Conservation (phyloP, 2,888 invertebrate species). For the Embidobia sp. region DNA sequence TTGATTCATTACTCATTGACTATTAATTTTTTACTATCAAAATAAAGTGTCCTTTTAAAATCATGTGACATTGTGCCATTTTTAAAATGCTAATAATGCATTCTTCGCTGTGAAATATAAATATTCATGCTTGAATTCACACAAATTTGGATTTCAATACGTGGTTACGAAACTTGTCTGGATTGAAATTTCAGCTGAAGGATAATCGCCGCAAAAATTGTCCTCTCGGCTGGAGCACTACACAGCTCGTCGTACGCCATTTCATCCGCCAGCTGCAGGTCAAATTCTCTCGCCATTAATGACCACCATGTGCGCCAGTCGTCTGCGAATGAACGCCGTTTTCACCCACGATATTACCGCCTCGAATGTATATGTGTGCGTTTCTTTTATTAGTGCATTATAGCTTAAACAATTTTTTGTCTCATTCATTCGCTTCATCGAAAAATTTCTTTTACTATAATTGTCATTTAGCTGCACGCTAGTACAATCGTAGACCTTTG, state of each 20-base stretch:
- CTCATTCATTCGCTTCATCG: too few relatives aligned
- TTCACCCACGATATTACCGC: conserved; percentile 52
- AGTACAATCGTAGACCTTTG: too few relatives aligned
- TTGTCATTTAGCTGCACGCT: too few relatives aligned
- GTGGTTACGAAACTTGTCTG: conserved; percentile 35
- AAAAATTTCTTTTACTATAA: too few relatives aligned
- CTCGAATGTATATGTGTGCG: conserved; percentile 56
- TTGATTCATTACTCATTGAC: too few relatives aligned
- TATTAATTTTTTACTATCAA: too few relatives aligned
- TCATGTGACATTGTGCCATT: too few relatives aligned
- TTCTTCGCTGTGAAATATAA: conserved; percentile 19
- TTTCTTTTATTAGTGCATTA: conserved; percentile 53
- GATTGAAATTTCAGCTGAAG: conserved; percentile 37
- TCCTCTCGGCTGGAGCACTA: conserved; percentile 25
- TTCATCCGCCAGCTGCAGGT: conserved; percentile 47
- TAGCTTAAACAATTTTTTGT: conserved; percentile 29
- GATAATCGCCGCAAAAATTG: conserved; percentile 43
- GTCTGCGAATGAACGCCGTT: conserved; percentile 46
- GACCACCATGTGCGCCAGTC: conserved; percentile 43
- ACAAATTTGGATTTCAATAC: conserved; percentile 22
- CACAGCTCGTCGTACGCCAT: conserved; percentile 35
- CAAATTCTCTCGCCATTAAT: conserved; percentile 39
- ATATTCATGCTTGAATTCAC: conserved; percentile 34
- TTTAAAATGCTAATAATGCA: too few relatives aligned
- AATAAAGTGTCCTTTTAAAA: too few relatives aligned